Percentiles rank a stretch among this genome's conserved stretches.
These are phyloP conservation scores for Drosophila asahinai DNA, from an alignment of 1,140 invertebrate genomes.

Conservation along the genomic window DNA sequence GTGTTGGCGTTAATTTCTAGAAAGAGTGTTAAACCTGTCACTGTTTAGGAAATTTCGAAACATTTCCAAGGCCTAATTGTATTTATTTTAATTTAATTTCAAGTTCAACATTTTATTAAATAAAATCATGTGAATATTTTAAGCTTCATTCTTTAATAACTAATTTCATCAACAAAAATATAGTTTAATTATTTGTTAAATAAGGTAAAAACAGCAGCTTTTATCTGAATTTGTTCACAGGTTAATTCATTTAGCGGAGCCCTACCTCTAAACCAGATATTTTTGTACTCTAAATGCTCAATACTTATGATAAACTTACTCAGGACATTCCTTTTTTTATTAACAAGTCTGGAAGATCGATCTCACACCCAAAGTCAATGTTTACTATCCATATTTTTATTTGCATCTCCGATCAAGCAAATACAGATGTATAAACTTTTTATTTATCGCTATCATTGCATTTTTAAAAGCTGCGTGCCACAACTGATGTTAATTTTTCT, in stretches of 20 bases:
- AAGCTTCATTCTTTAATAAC: no score
- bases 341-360: constrained; percentile 3
- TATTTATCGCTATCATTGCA: constrained; percentile 2
- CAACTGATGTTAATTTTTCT: constrained; percentile 7
- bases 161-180: no score
- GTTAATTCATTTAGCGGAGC: no score
- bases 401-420: constrained; percentile 6
- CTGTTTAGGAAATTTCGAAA: not conserved
- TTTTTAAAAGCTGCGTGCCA: constrained; percentile 5
- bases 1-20: not conserved
- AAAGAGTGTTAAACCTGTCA: not conserved
- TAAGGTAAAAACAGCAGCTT: no score
- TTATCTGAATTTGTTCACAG: no score
- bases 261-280: no score
- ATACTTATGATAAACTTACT: not conserved
- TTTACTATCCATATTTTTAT: constrained; percentile 19
- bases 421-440: not conserved
- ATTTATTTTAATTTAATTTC: no score
- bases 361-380: constrained; percentile 10
- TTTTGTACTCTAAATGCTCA: not conserved
- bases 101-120: no score
- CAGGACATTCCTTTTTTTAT: not conserved
- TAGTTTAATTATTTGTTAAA: no score
- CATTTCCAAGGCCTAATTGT: no score
- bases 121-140: no score